Evolutionary conservation across 1,140 invertebrate genomes (phyloP).

Genomic region (Ceratitis capitata): DNA sequence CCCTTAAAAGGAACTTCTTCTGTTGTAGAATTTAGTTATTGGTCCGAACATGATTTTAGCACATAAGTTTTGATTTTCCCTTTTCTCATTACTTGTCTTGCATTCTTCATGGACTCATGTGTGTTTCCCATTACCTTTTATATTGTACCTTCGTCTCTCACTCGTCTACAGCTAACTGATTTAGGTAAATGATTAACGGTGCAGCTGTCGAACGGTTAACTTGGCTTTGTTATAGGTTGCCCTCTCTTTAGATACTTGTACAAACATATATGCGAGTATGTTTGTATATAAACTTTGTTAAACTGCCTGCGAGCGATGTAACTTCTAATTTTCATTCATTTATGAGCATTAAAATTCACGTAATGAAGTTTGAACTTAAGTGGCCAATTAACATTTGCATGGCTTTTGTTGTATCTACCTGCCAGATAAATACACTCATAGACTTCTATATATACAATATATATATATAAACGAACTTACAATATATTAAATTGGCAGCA

Average conservation of each 20-base stretch:
- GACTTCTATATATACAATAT: too few relatives aligned
- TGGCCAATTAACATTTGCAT: conserved; percentile 29
- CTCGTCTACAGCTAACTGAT: not conserved
- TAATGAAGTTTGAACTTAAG: conserved; percentile 36
- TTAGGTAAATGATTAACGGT: not conserved
- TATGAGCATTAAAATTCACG: conserved; percentile 24
- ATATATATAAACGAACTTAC: too few relatives aligned
- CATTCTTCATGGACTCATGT: too few relatives aligned
- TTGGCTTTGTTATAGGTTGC: not conserved
- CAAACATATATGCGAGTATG: not conserved
- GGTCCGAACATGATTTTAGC: too few relatives aligned
- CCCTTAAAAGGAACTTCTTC: too few relatives aligned
- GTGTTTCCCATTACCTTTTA: not conserved
- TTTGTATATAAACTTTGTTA: not conserved
- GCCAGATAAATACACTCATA: too few relatives aligned
- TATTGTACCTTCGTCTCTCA: not conserved
- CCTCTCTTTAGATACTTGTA: not conserved
- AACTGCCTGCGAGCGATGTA: not conserved
- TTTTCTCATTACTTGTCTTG: too few relatives aligned
- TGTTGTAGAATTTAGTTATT: too few relatives aligned
- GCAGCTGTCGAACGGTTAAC: not conserved
- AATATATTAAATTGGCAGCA: too few relatives aligned
- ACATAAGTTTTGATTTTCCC: too few relatives aligned
- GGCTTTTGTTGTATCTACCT: too few relatives aligned
- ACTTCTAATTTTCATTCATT: conserved; percentile 11